Evolutionary conservation across 2,888 invertebrate genomes (phyloP), one percentile per base, ranked within the genome.

Genomic region (Notodonta ziczac): DNA sequence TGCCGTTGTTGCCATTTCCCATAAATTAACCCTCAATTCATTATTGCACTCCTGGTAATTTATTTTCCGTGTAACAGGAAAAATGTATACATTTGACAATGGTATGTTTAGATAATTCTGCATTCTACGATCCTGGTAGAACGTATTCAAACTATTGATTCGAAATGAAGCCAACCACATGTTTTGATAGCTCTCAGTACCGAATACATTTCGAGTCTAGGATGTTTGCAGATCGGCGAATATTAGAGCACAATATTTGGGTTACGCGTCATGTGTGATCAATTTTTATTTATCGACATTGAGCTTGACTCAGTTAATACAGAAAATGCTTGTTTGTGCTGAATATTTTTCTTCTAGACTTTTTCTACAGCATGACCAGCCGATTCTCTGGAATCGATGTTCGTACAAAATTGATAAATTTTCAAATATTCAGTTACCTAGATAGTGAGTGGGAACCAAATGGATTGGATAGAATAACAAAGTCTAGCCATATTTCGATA

Each of bases 121-220:
- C 44, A 44, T 5, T n/a, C 46, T 46, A n/a, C 46, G n/a, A n/a
- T 13, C 5, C 32, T 52, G 16, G 24, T 51, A 8, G 4, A 51
- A 51, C 51, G 24, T 51, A 51, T 51, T 51, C n/a, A 24, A 24
- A 10, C 0, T 9, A 24, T 24, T 51, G 5, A 52, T 35, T 32
- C 32, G 16, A 46, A 46, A 10, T n/a, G 51, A 16, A 56, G 56
- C 51, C 54, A 55, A 52, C 52, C 14, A 16, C 10, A 10, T n/a
- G 46, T 46, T 10, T 46, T 46, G 46, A 46, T 46, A n/a, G 46
- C n/a, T 46, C 5, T 46, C n/a, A 10, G 10, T 16, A 50, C 16
- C 2, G 14, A 50, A 16, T 50, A 50, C 16, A 8, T 50, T 50
- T 14, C 14, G 48, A 13, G 48, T 4, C 8, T 14, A 13, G 14